Conservation (phyloP, 2,797 vertebrate genomes). For the Mycteria americana region DNA sequence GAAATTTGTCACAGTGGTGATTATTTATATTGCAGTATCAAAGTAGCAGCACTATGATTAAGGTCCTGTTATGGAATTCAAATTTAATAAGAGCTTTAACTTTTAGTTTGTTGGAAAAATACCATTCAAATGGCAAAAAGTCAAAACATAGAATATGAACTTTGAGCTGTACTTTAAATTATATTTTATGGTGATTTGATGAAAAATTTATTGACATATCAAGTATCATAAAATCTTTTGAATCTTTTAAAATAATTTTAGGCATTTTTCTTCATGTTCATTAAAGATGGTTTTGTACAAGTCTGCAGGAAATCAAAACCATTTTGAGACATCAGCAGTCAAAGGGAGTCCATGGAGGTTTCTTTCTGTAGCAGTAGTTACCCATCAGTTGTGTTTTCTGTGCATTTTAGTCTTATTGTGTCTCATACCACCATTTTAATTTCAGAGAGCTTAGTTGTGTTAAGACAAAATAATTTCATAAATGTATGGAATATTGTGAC, state of each 20-base stretch:
- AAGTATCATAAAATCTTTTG: not conserved
- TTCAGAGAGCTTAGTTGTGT: not conserved
- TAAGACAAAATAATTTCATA: not conserved
- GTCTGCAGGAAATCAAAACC: not conserved
- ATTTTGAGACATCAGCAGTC: not conserved
- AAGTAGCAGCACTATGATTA: not conserved
- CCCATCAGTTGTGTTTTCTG: not conserved
- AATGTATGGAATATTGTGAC: not conserved
- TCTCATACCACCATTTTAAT: not conserved
- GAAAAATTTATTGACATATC: not conserved
- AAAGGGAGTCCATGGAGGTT: not conserved
- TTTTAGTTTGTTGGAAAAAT: not conserved
- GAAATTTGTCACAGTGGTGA: not conserved
- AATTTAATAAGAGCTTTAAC: constrained; percentile 13
- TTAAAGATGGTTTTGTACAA: not conserved
- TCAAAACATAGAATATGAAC: not conserved
- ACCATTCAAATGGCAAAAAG: not conserved
- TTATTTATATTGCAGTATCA: not conserved
- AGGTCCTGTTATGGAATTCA: not conserved
- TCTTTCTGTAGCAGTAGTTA: not conserved
- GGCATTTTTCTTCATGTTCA: not conserved
- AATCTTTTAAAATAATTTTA: not conserved
- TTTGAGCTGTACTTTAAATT: not conserved
- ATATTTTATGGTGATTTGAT: not conserved
- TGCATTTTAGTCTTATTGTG: not conserved